Evolutionary conservation across 1,140 invertebrate species (phyloP), one percentile per base, ranked within the genome.

Genomic region (Eupristina koningsbergeri): DNA sequence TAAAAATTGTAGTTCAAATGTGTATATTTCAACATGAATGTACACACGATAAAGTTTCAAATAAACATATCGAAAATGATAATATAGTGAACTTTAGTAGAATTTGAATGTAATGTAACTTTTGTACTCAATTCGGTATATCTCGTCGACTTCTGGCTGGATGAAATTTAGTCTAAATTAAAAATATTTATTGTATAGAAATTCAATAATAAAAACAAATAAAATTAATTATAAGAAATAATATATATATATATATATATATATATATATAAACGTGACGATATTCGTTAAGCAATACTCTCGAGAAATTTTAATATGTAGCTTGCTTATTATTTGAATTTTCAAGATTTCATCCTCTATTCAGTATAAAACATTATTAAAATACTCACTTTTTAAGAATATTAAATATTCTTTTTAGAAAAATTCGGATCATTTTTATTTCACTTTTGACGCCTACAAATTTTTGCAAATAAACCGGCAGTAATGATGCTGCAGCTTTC

Each of bases 341-440:
- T 64, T 19, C 22, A 29, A 29, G 61, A 64, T 41, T 58, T 58
- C 53, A 22, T 58, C 9, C 3, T 41, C 9, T 41, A 36, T 71
- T 39, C 17, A 69, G n/a, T 41, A 71, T n/a, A 41, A 71, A 26
- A 71, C 36, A 71, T 71, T 39, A 41, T 71, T 71, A 41, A 71
- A 71, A 71, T 71, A 71, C 6, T 9, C 36, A 41, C 36, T 36
- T 41, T 41, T 71, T n/a, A 7, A 31, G 6, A 41, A 41, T 71
- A 71, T 71, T 41, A 41, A 41, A 71, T 41, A 71, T 71, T 71
- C 22, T 19, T 22, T 41, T 41, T 71, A 9, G n/a, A 9, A 71
- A 71, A 41, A 19, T 2, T 36, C 2, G 6, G 22, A 17, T 71
- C 22, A 41, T 71, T 71, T 41, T 71, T 19, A 2, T 41, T n/a